Conservation (phyloP, 2,797 vertebrate species). For the Phoebastria nigripes region DNA sequence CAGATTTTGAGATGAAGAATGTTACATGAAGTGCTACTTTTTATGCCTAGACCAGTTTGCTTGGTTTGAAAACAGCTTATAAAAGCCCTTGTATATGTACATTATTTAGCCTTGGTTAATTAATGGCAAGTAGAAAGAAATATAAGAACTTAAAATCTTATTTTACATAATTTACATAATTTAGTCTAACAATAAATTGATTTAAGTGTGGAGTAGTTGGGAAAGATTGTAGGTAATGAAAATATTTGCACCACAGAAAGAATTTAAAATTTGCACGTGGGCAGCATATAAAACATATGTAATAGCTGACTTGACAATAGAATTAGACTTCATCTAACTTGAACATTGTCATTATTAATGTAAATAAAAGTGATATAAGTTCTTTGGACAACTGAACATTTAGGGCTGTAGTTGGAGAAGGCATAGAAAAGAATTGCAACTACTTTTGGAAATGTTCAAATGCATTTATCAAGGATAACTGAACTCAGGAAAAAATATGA, state of each 20-base stretch:
- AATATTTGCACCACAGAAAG: background rate
- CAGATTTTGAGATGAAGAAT: background rate
- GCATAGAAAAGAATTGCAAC: background rate
- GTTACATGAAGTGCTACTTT: background rate
- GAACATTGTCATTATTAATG: background rate
- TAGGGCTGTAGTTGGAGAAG: background rate
- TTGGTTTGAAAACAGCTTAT: background rate
- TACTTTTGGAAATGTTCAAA: background rate
- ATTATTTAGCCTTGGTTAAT: background rate
- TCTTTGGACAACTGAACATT: background rate
- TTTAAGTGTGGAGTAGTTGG: background rate
- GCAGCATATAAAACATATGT: background rate
- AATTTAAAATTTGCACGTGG: background rate
- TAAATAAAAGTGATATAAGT: background rate
- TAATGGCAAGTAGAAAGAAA: background rate
- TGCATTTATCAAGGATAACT: background rate
- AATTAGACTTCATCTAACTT: background rate
- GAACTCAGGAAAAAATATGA: background rate
- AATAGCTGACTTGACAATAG: background rate
- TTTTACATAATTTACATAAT: background rate
- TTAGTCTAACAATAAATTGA: background rate
- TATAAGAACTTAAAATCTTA: background rate
- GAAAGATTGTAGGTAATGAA: background rate
- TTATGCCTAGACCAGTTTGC: background rate
- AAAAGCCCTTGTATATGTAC: background rate